Evolutionary conservation across 2,113 vertebrate species (phyloP).

Genomic region (Paraplagusia blochii): DNA sequence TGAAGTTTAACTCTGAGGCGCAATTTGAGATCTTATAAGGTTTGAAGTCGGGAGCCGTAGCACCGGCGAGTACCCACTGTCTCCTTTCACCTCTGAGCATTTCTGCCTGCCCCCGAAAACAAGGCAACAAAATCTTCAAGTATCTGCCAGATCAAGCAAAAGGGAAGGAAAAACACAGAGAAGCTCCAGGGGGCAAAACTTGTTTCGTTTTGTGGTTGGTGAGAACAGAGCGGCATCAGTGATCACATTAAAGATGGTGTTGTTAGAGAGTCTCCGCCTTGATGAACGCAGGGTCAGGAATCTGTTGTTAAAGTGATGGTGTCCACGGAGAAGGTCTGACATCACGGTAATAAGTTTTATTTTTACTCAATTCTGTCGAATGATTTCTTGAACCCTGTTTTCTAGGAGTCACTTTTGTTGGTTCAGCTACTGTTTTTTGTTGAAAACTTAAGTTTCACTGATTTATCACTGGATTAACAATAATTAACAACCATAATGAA

Average conservation of each 20-base stretch:
- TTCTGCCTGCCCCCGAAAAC: constrained; percentile 20
- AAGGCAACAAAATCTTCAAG: constrained; percentile 31
- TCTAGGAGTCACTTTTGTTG: no score
- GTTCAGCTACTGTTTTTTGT: no score
- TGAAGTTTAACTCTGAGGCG: constrained; percentile 55
- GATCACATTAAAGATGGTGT: constrained; percentile 55
- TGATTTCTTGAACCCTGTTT: no score
- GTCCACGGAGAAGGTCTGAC: no score
- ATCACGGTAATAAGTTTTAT: no score
- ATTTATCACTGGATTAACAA: no score
- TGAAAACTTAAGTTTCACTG: no score
- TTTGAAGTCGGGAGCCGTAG: constrained; percentile 53
- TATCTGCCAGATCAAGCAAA: constrained; percentile 40
- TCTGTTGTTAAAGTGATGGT: no score
- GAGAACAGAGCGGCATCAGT: constrained; percentile 43
- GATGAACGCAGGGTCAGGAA: not conserved
- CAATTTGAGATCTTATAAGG: constrained; percentile 53
- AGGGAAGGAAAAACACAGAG: constrained; percentile 7
- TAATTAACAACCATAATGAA: no score
- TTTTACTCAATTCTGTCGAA: no score
- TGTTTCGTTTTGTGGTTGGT: constrained; percentile 9
- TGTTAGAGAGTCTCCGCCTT: constrained; percentile 40
- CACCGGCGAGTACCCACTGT: constrained; percentile 45
- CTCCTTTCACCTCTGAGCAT: constrained; percentile 55
- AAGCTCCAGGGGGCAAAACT: constrained; percentile 40